Percentiles rank a stretch among this genome's conserved stretches.
These are phyloP conservation scores for Melikaiella ostensackeni DNA, from an alignment of 2,888 invertebrate genomes.

Conservation along the genomic window DNA sequence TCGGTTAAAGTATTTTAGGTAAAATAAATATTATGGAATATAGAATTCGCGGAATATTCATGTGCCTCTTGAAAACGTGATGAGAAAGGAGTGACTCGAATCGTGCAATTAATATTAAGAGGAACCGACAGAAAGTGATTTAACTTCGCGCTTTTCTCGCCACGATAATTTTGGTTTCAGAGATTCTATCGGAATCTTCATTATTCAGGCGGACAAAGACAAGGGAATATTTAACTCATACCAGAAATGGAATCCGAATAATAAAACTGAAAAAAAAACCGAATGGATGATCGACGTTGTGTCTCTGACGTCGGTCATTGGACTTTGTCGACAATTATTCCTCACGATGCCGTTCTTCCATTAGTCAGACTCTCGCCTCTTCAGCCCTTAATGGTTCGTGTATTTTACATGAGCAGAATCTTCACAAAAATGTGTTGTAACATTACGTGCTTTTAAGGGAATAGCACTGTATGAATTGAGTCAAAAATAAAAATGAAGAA, in stretches of 20 bases:
- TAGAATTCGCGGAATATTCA: too few species aligned
- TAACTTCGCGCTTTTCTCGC: neutral
- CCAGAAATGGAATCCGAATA: conserved; percentile 30
- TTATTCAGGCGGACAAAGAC: neutral
- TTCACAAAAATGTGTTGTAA: neutral
- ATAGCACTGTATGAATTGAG: neutral
- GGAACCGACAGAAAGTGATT: neutral
- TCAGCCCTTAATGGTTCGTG: conserved; percentile 19
- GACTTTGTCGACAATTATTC: conserved; percentile 11
- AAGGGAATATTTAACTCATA: neutral
- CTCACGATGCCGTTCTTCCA: neutral
- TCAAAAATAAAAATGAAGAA: neutral
- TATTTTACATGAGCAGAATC: conserved; percentile 11
- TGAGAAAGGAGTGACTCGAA: neutral
- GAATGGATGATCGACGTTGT: conserved; percentile 1
- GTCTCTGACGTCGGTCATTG: conserved; percentile 13
- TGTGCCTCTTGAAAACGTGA: neutral
- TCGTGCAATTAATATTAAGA: conserved; percentile 1
- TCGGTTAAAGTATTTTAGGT: too few species aligned
- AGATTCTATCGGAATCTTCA: neutral
- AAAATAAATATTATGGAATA: too few species aligned
- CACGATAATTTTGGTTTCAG: neutral
- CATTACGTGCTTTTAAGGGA: neutral
- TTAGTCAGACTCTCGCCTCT: conserved; percentile 10
- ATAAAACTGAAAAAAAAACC: conserved; percentile 1